These are phyloP conservation scores for Griposia aprilina DNA, from an alignment of 2,888 invertebrate genomes.

Conservation along the genomic window DNA sequence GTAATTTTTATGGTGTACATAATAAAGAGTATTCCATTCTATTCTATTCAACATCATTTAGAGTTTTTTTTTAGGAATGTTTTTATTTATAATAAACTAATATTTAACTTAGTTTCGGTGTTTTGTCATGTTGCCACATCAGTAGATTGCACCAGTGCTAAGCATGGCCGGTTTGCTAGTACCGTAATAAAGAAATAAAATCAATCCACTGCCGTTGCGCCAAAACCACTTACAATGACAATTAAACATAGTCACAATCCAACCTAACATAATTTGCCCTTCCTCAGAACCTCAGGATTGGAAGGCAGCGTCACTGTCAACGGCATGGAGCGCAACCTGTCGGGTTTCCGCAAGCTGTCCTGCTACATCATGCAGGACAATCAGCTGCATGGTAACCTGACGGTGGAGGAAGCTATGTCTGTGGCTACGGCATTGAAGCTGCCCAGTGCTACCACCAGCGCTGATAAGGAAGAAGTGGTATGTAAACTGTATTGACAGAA, in stretches of 20 bases:
- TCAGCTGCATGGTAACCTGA: slow-evolving; percentile 97
- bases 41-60: too few species aligned
- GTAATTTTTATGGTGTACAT: too few species aligned
- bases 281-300: slow-evolving; percentile 93
- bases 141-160: background rate
- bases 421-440: slow-evolving; percentile 98
- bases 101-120: background rate
- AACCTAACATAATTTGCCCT: slow-evolving; percentile 32
- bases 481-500: slow-evolving; percentile 71
- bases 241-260: background rate
- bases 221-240: background rate
- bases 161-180: background rate
- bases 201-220: background rate
- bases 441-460: slow-evolving; percentile 92
- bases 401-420: slow-evolving; percentile 98
- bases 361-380: slow-evolving; percentile 99
- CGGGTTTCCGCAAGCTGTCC: slow-evolving; percentile 97
- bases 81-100: background rate
- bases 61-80: too few species aligned
- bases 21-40: too few species aligned
- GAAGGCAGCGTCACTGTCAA: slow-evolving; percentile 96
- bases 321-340: slow-evolving; percentile 95
- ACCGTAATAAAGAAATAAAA: background rate
- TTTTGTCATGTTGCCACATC: background rate
- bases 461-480: slow-evolving; percentile 96